Conservation (phyloP, 2,888 invertebrate species). For the Stramonita haemastoma region DNA sequence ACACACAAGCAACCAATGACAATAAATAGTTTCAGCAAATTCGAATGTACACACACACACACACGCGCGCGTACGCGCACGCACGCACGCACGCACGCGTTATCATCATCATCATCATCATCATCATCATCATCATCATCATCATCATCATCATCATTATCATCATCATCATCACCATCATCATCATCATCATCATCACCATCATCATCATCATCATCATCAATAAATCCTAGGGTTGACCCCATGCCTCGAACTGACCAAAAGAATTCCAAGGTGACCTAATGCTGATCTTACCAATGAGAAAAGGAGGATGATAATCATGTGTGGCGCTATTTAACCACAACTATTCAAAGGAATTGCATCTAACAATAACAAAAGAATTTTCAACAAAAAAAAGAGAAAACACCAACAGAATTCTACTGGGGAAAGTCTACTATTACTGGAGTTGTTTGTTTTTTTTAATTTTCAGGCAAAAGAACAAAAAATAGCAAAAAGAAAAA, state of each 20-base stretch:
- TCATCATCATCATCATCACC: neutral
- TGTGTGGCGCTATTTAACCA: no score
- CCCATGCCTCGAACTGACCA: neutral
- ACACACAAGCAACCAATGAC: no score
- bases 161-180: conserved; percentile 17
- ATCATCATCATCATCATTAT: neutral
- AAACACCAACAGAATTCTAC: no score
- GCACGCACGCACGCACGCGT: no score
- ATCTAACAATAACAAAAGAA: neutral
- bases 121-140: neutral
- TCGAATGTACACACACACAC: no score
- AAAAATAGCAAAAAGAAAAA: no score
- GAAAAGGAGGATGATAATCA: no score
- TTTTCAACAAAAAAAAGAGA: neutral
- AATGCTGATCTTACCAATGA: no score
- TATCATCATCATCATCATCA: neutral
- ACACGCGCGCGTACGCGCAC: neutral
- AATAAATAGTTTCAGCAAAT: no score
- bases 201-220: neutral
- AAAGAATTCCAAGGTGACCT: neutral
- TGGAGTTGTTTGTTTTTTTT: no score
- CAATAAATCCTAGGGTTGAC: neutral
- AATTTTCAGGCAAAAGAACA: no score
- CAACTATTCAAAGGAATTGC: neutral
- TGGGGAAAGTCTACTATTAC: no score